A percentile compares a stretch with the other conserved stretches of the same genome.
phyloP scores from a whole-genome alignment of 2,888 invertebrate species.

The Itoplectis maculator region DNA sequence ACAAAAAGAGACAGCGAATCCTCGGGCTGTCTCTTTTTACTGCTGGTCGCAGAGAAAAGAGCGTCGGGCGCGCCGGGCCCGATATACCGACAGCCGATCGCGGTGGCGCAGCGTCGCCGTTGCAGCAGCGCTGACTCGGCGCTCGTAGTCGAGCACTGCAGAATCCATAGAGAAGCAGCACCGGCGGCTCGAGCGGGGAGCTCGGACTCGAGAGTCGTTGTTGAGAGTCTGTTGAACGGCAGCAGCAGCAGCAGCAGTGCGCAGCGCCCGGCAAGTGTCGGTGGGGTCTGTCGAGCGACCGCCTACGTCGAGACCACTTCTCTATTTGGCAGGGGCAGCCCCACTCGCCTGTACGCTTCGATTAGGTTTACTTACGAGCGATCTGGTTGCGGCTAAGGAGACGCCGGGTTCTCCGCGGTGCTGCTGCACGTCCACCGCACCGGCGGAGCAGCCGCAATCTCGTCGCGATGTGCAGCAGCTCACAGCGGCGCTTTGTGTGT shows the following conservation, averaged over 20 bases:
- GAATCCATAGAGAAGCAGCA: constrained; percentile 21
- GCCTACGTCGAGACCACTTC: constrained; percentile 81
- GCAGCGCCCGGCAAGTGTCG: constrained; percentile 60
- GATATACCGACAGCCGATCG: constrained; percentile 64
- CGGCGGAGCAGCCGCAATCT: constrained; percentile 15
- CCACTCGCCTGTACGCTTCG: constrained; percentile 74
- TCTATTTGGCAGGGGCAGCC: constrained; percentile 79
- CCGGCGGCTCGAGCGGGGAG: not conserved
- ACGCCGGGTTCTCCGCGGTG: constrained; percentile 76
- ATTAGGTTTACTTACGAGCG: constrained; percentile 79
- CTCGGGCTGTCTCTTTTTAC: not conserved
- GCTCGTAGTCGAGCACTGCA: constrained; percentile 5
- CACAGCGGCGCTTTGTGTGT: too few relatives aligned
- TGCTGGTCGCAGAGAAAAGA: constrained; percentile 19
- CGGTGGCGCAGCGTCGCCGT: constrained; percentile 4
- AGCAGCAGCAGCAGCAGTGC: too few relatives aligned
- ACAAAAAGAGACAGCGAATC: constrained; percentile 53
- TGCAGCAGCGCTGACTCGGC: constrained; percentile 14
- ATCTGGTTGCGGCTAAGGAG: constrained; percentile 77
- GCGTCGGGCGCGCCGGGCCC: constrained; percentile 35
- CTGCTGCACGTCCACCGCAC: constrained; percentile 13
- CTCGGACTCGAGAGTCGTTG: constrained; percentile 22
- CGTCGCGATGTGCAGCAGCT: constrained; percentile 16
- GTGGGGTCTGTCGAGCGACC: constrained; percentile 73
- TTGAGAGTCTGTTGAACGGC: constrained; percentile 38